Evolutionary conservation across 2,113 vertebrate genomes (phyloP).

Genomic region (Alethe diademata): DNA sequence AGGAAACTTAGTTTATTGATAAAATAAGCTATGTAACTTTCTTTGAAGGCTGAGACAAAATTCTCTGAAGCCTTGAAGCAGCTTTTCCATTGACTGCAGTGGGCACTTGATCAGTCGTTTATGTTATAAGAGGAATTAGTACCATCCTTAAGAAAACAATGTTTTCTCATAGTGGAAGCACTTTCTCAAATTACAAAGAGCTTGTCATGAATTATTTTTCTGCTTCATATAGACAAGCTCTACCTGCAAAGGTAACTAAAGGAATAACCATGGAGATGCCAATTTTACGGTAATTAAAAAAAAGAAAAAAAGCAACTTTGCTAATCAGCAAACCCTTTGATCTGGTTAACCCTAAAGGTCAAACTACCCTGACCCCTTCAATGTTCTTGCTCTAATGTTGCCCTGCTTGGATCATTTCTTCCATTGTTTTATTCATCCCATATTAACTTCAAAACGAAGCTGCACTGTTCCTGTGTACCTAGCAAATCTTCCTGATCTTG

Average conservation of each 20-base stretch:
- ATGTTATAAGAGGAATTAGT: not conserved
- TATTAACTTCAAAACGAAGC: constrained; percentile 80
- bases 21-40: not conserved
- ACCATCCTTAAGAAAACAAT: not conserved
- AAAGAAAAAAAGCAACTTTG: constrained; percentile 56
- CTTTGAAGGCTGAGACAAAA: not conserved
- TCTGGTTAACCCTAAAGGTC: constrained; percentile 81
- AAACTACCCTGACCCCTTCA: constrained; percentile 73
- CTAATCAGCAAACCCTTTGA: constrained; percentile 76
- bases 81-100: not conserved
- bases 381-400: constrained; percentile 66
- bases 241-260: constrained; percentile 66
- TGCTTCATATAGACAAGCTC: not conserved
- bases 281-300: constrained; percentile 75
- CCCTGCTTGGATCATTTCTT: constrained; percentile 69
- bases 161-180: not conserved
- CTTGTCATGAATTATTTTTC: constrained; percentile 29
- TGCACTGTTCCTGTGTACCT: constrained; percentile 71
- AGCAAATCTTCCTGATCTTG: constrained; percentile 74
- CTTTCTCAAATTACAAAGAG: constrained; percentile 31
- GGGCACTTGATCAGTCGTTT: not conserved
- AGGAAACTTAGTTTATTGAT: not conserved
- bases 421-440: constrained; percentile 75
- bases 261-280: constrained; percentile 44
- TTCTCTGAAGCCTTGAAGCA: not conserved